A percentile compares a stretch with the other conserved stretches of the same genome.
Conservation (phyloP, 1,140 invertebrate genomes). For the Dinoponera quadriceps region DNA sequence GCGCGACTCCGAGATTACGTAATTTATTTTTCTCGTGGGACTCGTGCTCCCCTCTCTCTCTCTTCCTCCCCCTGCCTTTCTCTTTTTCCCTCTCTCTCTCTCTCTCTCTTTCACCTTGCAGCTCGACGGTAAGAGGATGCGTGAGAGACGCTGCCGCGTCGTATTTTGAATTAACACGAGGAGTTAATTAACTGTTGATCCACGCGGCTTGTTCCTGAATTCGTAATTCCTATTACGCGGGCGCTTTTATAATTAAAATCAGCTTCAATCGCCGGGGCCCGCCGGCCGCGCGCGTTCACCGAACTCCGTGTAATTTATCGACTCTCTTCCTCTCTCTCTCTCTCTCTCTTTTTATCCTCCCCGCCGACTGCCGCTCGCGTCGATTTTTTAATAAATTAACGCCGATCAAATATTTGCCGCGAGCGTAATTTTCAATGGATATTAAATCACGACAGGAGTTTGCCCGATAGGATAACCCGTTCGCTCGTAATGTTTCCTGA, state of each 20-base stretch:
- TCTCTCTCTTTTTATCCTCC: not conserved
- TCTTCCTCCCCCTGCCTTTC: not conserved
- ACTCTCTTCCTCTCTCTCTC: slow-evolving; percentile 2
- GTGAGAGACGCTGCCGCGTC: slow-evolving; percentile 41
- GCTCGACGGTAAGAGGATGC: slow-evolving; percentile 24
- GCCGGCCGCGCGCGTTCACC: slow-evolving; percentile 28
- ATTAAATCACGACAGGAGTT: slow-evolving; percentile 45
- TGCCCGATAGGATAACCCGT: slow-evolving; percentile 2
- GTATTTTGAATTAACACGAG: slow-evolving; percentile 59
- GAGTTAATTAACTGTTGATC: slow-evolving; percentile 67
- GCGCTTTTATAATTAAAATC: slow-evolving; percentile 56
- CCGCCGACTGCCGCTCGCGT: not conserved
- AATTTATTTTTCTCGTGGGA: slow-evolving; percentile 61
- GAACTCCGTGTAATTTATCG: slow-evolving; percentile 49
- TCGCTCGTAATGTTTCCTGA: slow-evolving; percentile 14
- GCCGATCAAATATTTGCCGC: slow-evolving; percentile 48
- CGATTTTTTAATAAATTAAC: slow-evolving; percentile 59
- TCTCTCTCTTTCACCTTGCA: not conserved
- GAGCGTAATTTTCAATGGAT: slow-evolving; percentile 52
- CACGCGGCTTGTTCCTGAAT: slow-evolving; percentile 52
- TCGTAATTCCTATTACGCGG: slow-evolving; percentile 67
- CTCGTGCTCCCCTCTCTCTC: slow-evolving; percentile 8
- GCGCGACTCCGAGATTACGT: slow-evolving; percentile 60
- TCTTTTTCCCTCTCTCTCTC: slow-evolving; percentile 2
- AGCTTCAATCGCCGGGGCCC: slow-evolving; percentile 31